Evolutionary conservation across 2,888 invertebrate species (phyloP), one percentile per base, ranked within the genome.

Genomic region (Papilio gigon): DNA sequence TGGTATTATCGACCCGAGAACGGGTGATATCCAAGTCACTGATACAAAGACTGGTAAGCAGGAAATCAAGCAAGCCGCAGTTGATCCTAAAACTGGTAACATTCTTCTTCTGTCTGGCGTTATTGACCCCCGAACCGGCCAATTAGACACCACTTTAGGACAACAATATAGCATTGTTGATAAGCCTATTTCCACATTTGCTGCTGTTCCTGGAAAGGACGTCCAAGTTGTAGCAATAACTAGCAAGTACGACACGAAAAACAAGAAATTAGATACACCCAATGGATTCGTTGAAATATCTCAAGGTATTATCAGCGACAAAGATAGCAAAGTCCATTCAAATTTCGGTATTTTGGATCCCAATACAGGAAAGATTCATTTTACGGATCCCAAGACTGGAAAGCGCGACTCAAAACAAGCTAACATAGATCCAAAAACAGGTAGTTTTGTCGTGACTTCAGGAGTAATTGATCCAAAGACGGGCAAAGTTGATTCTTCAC

Each of bases 241-340:
- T 3, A 92, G 91, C 25, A 93, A 93, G 80, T 94, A 93, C 74
- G 94, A 94, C 75, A 87, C 93, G 0, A 94, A 94, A 80, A 92
- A 88, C 50, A 93, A 93, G 67, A 93, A 93, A 78, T 80, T 94
- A 11, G 94, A 94, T 72, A 88, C 92, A 72, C 92, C 94, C 9
- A 93, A 92, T 62, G 93, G 93, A 22, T 92, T 90, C 59, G 84
- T 93, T 37, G 94, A 92, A 75, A 89, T 87, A 1, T 91, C 91
- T 0, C 86, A 88, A 80, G 88, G 89, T 68, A 90, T 94, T 75
- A 93, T 95, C 72, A 94, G 94, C 75, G 95, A 95, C 73, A 95
- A 95, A 85, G 95, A 95, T 50, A 93, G 94, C 71, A 95, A 94
- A 87, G 94, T 95, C 73, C 95, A 95, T 78, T 77, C 94, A 78